Conservation (phyloP, 2,797 vertebrate genomes). For the Crenuchus spilurus region DNA sequence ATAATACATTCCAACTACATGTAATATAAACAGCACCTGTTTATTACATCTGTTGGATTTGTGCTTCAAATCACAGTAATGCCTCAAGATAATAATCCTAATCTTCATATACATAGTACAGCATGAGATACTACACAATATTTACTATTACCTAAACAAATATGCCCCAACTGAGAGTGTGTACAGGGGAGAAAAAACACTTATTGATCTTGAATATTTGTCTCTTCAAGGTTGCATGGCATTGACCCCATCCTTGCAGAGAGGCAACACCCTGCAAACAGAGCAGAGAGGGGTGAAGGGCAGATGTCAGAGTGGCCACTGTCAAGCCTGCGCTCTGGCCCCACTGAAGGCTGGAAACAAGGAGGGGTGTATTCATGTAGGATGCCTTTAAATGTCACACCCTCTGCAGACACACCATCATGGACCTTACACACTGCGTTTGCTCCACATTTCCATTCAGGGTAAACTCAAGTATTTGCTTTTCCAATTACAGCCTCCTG, state of each 20-base stretch:
- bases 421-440: neutral
- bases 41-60: neutral
- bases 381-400: neutral
- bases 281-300: constrained; percentile 66
- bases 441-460: neutral
- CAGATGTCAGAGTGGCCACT: constrained; percentile 62
- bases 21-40: neutral
- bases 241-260: constrained; percentile 76
- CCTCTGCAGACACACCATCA: neutral
- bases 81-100: neutral
- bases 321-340: constrained; percentile 8
- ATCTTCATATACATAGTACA: neutral
- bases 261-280: constrained; percentile 70
- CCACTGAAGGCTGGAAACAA: neutral
- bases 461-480: constrained; percentile 7
- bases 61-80: neutral
- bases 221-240: constrained; percentile 77
- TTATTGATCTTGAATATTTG: constrained; percentile 86
- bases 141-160: constrained; percentile 9
- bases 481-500: constrained; percentile 28
- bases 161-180: constrained; percentile 11
- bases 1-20: constrained; percentile 73
- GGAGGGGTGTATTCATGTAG: neutral
- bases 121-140: neutral
- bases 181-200: constrained; percentile 11